phyloP scores from a whole-genome alignment of 2,113 vertebrate genomes.

The Perognathus longimembris region DNA sequence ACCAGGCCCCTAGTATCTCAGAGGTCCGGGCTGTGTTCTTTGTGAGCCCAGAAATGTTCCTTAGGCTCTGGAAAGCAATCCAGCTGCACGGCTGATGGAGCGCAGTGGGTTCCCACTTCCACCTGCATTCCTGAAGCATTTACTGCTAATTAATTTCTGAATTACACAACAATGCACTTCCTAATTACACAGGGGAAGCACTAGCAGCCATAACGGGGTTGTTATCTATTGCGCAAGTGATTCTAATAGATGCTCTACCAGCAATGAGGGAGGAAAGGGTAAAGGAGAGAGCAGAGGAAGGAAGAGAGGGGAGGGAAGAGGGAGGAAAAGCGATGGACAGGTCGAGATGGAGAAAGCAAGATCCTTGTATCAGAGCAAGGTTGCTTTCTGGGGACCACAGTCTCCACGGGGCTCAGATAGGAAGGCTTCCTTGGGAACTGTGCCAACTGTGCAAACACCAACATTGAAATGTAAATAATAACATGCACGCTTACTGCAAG shows the following conservation, averaged over 20 bases:
- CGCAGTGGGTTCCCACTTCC: slow-evolving; percentile 42
- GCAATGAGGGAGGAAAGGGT: background rate
- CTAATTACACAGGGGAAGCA: slow-evolving; percentile 79
- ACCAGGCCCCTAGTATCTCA: background rate
- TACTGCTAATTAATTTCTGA: slow-evolving; percentile 84
- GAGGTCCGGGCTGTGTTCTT: background rate
- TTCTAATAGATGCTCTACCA: slow-evolving; percentile 8
- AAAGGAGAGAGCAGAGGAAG: fast-evolving
- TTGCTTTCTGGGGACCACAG: background rate
- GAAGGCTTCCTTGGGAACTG: background rate
- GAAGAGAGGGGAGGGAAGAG: fast-evolving
- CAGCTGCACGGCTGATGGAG: slow-evolving; percentile 20
- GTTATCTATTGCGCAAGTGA: slow-evolving; percentile 39
- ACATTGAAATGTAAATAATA: slow-evolving; percentile 53
- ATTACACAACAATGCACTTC: slow-evolving; percentile 78
- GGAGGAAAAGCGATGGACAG: background rate
- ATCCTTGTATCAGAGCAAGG: background rate
- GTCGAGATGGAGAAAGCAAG: background rate
- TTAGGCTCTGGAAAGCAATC: slow-evolving; percentile 1
- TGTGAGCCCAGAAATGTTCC: background rate
- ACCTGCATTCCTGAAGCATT: slow-evolving; percentile 54
- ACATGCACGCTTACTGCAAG: background rate
- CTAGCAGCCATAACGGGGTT: background rate
- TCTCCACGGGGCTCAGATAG: background rate
- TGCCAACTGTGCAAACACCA: slow-evolving; percentile 40